These are phyloP conservation scores for Ostrea denselamellosa DNA, from an alignment of 1,140 invertebrate species.

Conservation along the genomic window DNA sequence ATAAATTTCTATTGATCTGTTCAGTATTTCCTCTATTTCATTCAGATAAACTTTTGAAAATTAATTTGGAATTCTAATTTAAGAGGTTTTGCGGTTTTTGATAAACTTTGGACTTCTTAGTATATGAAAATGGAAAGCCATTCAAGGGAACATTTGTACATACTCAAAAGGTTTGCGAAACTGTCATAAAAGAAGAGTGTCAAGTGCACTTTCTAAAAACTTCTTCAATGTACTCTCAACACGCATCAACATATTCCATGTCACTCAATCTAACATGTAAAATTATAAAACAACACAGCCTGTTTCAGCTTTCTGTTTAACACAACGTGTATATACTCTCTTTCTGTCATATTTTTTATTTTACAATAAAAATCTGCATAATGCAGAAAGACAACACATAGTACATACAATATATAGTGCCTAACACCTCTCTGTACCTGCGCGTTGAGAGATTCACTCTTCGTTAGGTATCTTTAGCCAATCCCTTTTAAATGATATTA, in stretches of 20 bases:
- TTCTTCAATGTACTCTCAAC: background rate
- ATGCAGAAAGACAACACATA: too few species aligned
- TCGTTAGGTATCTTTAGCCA: too few species aligned
- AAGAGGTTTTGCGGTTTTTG: background rate
- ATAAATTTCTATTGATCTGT: background rate
- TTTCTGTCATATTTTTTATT: too few species aligned
- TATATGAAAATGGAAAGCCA: background rate
- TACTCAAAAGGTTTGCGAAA: background rate
- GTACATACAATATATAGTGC: too few species aligned
- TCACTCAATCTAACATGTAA: background rate
- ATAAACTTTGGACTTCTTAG: background rate
- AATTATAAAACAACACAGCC: background rate
- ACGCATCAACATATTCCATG: background rate
- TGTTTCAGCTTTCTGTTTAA: too few species aligned
- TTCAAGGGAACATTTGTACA: background rate
- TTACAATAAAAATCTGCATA: too few species aligned
- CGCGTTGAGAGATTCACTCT: too few species aligned
- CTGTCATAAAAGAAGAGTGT: background rate
- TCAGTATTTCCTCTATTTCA: background rate
- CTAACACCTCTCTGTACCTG: too few species aligned
- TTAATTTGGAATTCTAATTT: background rate
- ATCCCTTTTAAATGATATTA: too few species aligned
- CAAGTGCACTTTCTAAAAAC: background rate
- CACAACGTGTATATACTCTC: too few species aligned
- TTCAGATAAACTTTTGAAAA: conserved; percentile 1